phyloP scores from a whole-genome alignment of 2,113 vertebrate species.

The Anas platyrhynchos region DNA sequence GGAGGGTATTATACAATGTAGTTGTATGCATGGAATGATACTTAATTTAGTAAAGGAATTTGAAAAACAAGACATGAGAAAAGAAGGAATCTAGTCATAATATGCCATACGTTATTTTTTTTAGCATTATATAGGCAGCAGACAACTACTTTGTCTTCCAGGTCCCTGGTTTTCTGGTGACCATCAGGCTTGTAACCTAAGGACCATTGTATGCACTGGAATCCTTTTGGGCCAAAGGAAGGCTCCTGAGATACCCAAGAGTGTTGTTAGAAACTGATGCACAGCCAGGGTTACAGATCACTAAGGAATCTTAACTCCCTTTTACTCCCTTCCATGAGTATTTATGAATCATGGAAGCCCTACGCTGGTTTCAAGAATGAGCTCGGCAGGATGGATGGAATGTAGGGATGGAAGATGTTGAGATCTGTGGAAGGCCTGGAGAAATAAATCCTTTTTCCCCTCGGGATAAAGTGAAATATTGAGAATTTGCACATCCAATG shows the following conservation, averaged over 20 bases:
- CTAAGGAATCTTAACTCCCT: background rate
- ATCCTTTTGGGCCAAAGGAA: background rate
- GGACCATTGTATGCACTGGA: background rate
- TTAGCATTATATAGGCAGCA: background rate
- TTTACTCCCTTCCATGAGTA: background rate
- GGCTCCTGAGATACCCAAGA: background rate
- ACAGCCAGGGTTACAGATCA: background rate
- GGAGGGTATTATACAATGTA: background rate
- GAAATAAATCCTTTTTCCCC: background rate
- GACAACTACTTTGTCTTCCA: background rate
- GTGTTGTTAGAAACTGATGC: background rate
- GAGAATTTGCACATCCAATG: background rate
- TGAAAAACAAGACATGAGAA: background rate
- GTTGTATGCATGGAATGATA: background rate
- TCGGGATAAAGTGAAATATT: background rate
- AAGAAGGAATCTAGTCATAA: background rate
- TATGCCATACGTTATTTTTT: background rate
- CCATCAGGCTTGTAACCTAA: background rate
- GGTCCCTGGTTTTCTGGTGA: background rate
- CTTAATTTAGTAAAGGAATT: background rate
- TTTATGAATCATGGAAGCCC: background rate
- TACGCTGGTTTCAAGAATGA: background rate
- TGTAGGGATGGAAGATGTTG: background rate
- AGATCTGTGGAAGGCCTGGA: background rate
- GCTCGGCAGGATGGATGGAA: background rate